These are phyloP conservation scores for Orthonychiurus folsomi DNA, from an alignment of 2,888 invertebrate genomes.

Conservation along the genomic window DNA sequence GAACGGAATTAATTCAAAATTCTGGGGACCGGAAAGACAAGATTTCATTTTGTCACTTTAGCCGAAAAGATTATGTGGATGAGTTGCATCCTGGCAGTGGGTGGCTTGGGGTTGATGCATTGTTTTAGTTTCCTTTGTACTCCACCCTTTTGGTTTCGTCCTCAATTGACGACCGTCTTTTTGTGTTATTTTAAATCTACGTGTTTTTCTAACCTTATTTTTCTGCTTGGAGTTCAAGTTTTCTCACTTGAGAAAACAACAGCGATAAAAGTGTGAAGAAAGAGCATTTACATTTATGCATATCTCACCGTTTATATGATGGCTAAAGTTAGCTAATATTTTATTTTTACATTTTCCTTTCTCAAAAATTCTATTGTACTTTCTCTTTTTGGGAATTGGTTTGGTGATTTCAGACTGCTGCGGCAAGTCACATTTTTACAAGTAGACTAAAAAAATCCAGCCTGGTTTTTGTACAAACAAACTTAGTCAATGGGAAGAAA, in stretches of 20 bases:
- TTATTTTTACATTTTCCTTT: not conserved
- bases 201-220: not conserved
- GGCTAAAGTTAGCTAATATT: constrained; percentile 7
- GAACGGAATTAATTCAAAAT: not conserved
- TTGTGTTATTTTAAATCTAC: not conserved
- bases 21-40: not conserved
- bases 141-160: too few relatives aligned
- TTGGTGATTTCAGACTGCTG: too few relatives aligned
- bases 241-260: not conserved
- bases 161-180: not conserved
- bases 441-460: too few relatives aligned
- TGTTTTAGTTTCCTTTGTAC: too few relatives aligned
- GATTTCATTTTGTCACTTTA: too few relatives aligned
- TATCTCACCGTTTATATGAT: constrained; percentile 3
- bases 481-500: too few relatives aligned
- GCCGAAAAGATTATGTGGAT: not conserved
- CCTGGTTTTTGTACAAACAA: too few relatives aligned
- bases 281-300: constrained; percentile 1
- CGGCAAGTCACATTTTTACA: too few relatives aligned
- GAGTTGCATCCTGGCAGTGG: not conserved
- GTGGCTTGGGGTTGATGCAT: not conserved
- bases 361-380: too few relatives aligned
- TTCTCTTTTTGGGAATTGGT: too few relatives aligned
- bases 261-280: constrained; percentile 1
- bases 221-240: not conserved